A percentile compares a stretch with the other conserved stretches of the same genome.
These are phyloP conservation scores for Silurus asotus DNA, from an alignment of 2,113 vertebrate genomes.

Conservation along the genomic window DNA sequence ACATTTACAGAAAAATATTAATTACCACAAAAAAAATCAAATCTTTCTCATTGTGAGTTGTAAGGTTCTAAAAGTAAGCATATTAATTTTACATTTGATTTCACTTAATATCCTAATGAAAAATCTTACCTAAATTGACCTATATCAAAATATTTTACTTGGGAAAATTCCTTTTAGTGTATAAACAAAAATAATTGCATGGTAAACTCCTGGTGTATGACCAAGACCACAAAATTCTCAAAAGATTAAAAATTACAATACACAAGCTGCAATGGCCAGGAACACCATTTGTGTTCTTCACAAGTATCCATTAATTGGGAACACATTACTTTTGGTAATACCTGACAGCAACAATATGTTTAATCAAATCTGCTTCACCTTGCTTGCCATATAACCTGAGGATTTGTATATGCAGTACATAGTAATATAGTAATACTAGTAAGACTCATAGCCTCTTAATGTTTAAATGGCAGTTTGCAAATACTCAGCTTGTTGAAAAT, in stretches of 20 bases:
- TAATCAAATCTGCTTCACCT: background rate
- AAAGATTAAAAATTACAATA: background rate
- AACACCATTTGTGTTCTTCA: background rate
- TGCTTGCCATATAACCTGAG: background rate
- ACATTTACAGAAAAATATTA: background rate
- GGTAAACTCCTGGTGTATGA: background rate
- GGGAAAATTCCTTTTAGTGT: background rate
- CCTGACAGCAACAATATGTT: background rate
- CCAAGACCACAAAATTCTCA: background rate
- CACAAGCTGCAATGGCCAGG: background rate
- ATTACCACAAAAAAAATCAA: background rate
- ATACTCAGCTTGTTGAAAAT: too few relatives aligned
- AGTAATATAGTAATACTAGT: background rate
- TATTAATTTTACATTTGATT: background rate
- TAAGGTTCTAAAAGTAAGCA: background rate
- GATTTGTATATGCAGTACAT: background rate
- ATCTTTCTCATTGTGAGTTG: background rate
- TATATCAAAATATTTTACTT: background rate
- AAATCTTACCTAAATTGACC: background rate
- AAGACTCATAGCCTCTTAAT: background rate
- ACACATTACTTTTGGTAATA: background rate
- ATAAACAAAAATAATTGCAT: background rate
- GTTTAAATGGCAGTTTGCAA: too few relatives aligned
- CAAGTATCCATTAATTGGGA: background rate
- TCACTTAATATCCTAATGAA: background rate